These are phyloP conservation scores for Corythaeola cristata DNA, from an alignment of 2,113 vertebrate species.

Conservation along the genomic window DNA sequence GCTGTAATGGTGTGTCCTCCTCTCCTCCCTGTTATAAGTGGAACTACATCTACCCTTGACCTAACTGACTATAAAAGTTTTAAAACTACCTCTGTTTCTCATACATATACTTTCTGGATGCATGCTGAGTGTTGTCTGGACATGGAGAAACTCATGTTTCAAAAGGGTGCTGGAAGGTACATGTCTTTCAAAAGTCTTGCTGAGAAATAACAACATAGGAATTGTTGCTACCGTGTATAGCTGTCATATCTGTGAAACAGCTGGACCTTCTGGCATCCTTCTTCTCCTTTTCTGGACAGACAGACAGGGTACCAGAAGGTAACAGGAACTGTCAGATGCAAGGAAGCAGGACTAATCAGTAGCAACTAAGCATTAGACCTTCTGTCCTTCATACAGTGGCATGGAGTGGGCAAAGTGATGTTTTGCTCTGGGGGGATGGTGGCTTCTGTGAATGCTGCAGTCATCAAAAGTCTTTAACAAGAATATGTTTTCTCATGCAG, in stretches of 20 bases:
- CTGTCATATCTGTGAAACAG: background rate
- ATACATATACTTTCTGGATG: background rate
- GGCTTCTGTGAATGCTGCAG: background rate
- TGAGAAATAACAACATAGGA: background rate
- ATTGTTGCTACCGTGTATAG: background rate
- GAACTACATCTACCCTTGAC: background rate
- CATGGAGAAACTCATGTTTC: background rate
- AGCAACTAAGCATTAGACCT: background rate
- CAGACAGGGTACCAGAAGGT: background rate
- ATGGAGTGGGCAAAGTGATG: background rate
- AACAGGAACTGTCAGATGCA: background rate
- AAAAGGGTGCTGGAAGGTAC: background rate
- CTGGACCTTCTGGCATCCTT: background rate
- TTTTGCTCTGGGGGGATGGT: background rate
- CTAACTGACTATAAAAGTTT: background rate
- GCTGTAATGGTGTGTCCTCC: accelerated
- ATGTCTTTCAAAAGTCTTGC: background rate
- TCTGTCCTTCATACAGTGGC: background rate
- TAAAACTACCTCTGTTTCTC: background rate
- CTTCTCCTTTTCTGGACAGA: background rate
- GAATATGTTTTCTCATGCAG: background rate
- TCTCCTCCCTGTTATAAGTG: background rate
- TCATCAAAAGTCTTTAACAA: background rate
- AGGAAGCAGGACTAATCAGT: background rate
- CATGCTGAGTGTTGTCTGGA: background rate